Conservation (phyloP, 2,888 invertebrate species). For the Leucania comma region DNA sequence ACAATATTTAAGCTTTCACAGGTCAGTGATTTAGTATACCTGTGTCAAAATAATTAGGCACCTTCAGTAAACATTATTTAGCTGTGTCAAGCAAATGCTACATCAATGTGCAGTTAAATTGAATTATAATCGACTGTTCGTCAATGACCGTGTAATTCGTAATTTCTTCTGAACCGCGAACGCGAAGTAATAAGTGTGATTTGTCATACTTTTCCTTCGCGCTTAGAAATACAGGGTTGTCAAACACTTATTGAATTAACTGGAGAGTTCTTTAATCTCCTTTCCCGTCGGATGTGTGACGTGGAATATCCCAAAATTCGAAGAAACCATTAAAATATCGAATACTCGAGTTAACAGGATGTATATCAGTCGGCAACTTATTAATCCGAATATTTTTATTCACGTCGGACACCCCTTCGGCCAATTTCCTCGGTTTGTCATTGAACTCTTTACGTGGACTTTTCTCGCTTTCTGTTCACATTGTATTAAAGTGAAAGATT, state of each 20-base stretch:
- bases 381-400: conserved; percentile 54
- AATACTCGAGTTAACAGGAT: conserved; percentile 57
- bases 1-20: conserved; percentile 22
- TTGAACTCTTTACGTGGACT: conserved; percentile 71
- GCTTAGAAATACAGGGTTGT: conserved; percentile 55
- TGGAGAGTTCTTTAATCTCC: conserved; percentile 47
- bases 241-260: conserved; percentile 12
- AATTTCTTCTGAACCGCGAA: conserved; percentile 70
- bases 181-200: conserved; percentile 74
- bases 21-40: conserved; percentile 26
- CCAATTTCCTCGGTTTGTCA: conserved; percentile 71
- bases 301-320: conserved; percentile 30
- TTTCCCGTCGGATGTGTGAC: conserved; percentile 22
- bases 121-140: conserved; percentile 71
- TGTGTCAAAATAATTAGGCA: conserved; percentile 28
- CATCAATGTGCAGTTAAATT: conserved; percentile 65
- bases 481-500: conserved; percentile 51
- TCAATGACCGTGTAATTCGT: conserved; percentile 69
- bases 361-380: conserved; percentile 65
- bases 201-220: conserved; percentile 83
- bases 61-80: conserved; percentile 28
- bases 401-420: conserved; percentile 67
- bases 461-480: conserved; percentile 71
- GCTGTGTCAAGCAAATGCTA: conserved; percentile 19
- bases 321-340: conserved; percentile 41